These are phyloP conservation scores for Marmota flaviventris DNA, from an alignment of 2,113 vertebrate genomes.

Conservation along the genomic window DNA sequence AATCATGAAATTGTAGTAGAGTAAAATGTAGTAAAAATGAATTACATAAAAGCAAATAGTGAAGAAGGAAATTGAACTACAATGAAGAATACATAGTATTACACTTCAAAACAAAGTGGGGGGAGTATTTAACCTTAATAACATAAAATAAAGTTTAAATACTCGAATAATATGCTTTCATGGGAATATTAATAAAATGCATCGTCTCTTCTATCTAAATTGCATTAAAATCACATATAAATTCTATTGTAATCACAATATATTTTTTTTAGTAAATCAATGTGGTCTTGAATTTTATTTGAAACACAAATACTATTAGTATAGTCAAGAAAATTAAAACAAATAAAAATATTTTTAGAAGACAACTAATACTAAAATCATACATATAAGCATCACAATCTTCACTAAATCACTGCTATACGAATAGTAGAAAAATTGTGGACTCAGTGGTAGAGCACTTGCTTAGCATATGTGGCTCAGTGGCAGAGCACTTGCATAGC, in stretches of 20 bases:
- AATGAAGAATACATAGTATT: neutral
- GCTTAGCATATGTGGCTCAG: too few species aligned
- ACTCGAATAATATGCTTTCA: neutral
- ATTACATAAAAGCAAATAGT: neutral
- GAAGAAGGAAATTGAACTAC: neutral
- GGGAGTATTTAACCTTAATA: neutral
- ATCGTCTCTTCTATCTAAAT: neutral
- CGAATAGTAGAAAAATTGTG: neutral
- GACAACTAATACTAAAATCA: neutral
- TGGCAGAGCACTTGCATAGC: too few species aligned
- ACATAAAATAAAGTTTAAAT: neutral
- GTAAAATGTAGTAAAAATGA: constrained; percentile 41
- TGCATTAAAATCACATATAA: neutral
- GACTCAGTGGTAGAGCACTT: too few species aligned
- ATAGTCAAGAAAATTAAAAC: neutral
- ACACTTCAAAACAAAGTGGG: neutral
- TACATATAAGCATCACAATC: neutral
- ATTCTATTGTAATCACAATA: neutral
- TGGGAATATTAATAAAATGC: neutral
- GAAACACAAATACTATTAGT: neutral
- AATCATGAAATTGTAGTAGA: neutral
- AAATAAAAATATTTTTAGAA: neutral
- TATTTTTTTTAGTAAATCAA: neutral
- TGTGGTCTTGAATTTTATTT: neutral
- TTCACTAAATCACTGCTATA: neutral